Percentiles rank a stretch among this genome's conserved stretches.
Evolutionary conservation across 2,797 vertebrate genomes (phyloP).

Genomic region (Sebastes kiyomatsui): DNA sequence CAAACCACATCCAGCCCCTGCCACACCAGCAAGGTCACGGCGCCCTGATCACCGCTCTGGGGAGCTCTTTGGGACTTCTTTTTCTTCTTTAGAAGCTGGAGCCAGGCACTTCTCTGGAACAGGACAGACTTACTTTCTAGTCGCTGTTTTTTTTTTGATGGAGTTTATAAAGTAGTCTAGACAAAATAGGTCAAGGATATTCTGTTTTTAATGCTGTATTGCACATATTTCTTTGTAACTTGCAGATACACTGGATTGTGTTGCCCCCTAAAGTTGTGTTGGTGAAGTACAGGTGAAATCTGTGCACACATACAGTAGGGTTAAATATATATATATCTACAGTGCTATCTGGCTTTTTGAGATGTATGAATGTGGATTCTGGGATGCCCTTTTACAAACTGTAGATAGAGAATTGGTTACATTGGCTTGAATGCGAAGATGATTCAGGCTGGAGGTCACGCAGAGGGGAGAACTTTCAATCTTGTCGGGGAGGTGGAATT

Average conservation of each 20-base stretch:
- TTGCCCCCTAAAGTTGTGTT: constrained; percentile 77
- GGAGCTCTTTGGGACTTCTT: constrained; percentile 63
- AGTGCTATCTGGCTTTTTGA: background rate
- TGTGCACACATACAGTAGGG: background rate
- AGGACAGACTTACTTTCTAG: background rate
- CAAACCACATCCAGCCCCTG: constrained; percentile 71
- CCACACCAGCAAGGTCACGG: constrained; percentile 81
- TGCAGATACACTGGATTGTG: constrained; percentile 60
- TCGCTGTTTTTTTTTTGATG: constrained; percentile 1
- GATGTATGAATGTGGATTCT: constrained; percentile 8
- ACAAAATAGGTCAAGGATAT: constrained; percentile 54
- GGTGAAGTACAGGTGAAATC: constrained; percentile 64
- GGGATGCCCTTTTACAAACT: constrained; percentile 26
- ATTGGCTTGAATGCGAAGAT: constrained; percentile 39
- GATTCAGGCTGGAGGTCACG: constrained; percentile 72
- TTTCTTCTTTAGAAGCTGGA: constrained; percentile 55
- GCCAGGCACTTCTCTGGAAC: background rate
- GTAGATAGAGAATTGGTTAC: constrained; percentile 29
- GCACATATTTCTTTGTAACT: constrained; percentile 26
- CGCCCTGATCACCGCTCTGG: constrained; percentile 66
- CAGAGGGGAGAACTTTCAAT: constrained; percentile 77
- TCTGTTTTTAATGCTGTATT: constrained; percentile 19
- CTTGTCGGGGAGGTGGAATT: constrained; percentile 79
- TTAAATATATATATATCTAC: background rate
- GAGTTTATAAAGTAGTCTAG: constrained; percentile 26